These are phyloP conservation scores for Saxidomus purpurata DNA, from an alignment of 1,140 invertebrate genomes.

Conservation along the genomic window DNA sequence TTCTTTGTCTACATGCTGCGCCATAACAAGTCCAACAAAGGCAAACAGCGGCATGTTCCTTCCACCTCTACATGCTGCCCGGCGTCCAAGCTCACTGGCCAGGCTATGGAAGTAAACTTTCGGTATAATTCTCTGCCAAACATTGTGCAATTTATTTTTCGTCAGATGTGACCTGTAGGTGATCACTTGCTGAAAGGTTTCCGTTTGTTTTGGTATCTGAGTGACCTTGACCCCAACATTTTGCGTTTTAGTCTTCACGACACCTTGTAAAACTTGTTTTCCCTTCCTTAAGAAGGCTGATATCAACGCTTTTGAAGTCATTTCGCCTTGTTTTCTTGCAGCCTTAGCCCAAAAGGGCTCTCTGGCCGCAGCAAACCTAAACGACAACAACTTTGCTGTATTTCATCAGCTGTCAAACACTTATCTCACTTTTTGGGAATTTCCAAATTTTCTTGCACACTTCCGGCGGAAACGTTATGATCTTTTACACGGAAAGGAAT, in stretches of 20 bases:
- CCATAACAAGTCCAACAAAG: conserved; percentile 64
- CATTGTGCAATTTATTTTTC: background rate
- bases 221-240: conserved; percentile 48
- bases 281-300: background rate
- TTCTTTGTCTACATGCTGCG: conserved; percentile 31
- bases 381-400: conserved; percentile 11
- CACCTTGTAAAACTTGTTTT: conserved; percentile 32
- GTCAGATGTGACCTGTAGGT: background rate
- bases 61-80: conserved; percentile 61
- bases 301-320: conserved; percentile 37
- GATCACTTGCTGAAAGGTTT: background rate
- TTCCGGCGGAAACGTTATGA: conserved; percentile 1
- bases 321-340: background rate
- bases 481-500: no score
- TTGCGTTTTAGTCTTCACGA: conserved; percentile 19
- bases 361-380: conserved; percentile 3
- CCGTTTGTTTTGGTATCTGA: background rate
- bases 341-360: conserved; percentile 45
- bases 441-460: background rate
- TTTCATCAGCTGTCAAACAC: background rate
- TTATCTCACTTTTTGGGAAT: background rate
- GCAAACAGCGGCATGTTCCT: conserved; percentile 66
- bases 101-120: conserved; percentile 50
- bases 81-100: conserved; percentile 68
- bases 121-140: conserved; percentile 2